Conservation (phyloP, 2,888 invertebrate species). For the Ochropleura plecta region DNA sequence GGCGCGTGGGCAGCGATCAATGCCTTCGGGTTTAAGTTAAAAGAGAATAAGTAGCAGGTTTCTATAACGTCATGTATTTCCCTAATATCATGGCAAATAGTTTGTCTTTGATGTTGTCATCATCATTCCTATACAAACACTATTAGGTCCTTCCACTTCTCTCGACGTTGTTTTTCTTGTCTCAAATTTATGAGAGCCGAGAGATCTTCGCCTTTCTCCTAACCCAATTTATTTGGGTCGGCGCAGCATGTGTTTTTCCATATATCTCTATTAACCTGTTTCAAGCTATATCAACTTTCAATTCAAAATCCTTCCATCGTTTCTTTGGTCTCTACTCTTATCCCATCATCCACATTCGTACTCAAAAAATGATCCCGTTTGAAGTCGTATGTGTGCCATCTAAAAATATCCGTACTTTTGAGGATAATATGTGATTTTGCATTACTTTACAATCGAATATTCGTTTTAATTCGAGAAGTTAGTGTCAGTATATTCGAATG, state of each 20-base stretch:
- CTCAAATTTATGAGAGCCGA: not conserved
- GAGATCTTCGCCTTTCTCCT: no score
- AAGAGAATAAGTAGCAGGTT: constrained; percentile 39
- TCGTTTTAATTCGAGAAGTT: not conserved
- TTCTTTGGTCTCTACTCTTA: not conserved
- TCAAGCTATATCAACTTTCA: not conserved
- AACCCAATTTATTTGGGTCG: not conserved
- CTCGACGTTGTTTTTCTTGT: not conserved
- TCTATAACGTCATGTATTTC: not conserved
- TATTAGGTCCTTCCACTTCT: not conserved
- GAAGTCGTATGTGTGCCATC: constrained; percentile 9
- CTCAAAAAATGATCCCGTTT: constrained; percentile 10
- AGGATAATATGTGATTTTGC: constrained; percentile 1
- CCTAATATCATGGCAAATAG: not conserved
- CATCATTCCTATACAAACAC: not conserved
- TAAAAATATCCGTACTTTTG: constrained; percentile 25
- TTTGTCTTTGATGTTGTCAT: not conserved
- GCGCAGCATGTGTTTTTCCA: not conserved
- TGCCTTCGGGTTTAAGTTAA: constrained; percentile 66
- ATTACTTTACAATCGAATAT: not conserved
- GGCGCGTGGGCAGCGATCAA: constrained; percentile 75
- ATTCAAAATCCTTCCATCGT: not conserved
- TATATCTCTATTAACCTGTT: not conserved
- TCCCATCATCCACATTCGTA: not conserved
- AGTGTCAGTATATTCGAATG: constrained; percentile 1